Conservation (phyloP, 2,113 vertebrate species). For the Vanacampus margaritifer region DNA sequence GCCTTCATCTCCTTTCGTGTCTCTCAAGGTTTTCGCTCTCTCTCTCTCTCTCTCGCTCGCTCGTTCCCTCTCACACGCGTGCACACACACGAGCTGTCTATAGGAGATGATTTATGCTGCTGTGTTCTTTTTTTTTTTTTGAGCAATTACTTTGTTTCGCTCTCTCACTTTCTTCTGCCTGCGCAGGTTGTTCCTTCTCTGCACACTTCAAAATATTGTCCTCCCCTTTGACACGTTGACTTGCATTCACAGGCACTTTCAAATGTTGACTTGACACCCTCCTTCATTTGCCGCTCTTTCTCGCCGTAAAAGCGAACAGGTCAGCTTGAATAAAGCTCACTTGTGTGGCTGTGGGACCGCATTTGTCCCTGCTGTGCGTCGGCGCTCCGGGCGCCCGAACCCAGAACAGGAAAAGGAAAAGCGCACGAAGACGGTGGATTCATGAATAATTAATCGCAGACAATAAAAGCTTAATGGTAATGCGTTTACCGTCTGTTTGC, state of each 20-base stretch:
- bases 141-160: conserved; percentile 42
- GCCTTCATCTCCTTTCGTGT: conserved; percentile 16
- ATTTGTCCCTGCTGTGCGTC: neutral
- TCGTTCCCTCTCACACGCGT: conserved; percentile 15
- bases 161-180: conserved; percentile 11
- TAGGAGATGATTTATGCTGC: conserved; percentile 59
- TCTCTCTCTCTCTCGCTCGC: conserved; percentile 14
- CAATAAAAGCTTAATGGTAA: conserved; percentile 15
- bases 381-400: neutral
- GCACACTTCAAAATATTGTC: conserved; percentile 6
- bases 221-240: neutral
- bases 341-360: conserved; percentile 2
- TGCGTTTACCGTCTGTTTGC: conserved; percentile 12
- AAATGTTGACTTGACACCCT: conserved; percentile 21
- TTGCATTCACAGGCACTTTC: conserved; percentile 17
- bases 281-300: neutral
- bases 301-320: neutral
- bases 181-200: neutral
- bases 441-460: conserved; percentile 16
- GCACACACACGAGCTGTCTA: conserved; percentile 37
- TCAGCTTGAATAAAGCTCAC: conserved; percentile 17
- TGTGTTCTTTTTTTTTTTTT: conserved; percentile 53
- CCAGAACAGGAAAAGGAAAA: neutral
- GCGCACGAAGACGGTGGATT: conserved; percentile 2
- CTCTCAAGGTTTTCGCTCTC: conserved; percentile 37